phyloP scores from a whole-genome alignment of 2,113 vertebrate species.

The Apteryx owenii region DNA sequence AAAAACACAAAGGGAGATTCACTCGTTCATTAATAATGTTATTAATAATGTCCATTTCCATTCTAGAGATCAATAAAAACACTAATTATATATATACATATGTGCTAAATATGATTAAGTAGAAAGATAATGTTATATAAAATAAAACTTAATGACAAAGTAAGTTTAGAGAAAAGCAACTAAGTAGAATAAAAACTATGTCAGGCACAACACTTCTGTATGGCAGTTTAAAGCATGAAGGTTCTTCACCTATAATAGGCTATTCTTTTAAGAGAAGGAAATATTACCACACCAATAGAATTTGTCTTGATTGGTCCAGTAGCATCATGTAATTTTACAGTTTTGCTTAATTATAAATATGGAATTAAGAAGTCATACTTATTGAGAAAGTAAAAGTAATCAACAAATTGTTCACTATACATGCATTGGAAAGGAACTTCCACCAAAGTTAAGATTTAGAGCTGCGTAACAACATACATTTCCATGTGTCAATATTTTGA shows the following conservation, averaged over 20 bases:
- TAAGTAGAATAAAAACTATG: background rate
- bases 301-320: background rate
- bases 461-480: background rate
- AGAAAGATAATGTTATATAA: background rate
- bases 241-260: background rate
- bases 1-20: background rate
- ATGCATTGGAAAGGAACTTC: background rate
- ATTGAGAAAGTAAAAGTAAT: background rate
- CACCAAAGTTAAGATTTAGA: background rate
- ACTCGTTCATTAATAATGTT: background rate
- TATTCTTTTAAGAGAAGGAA: background rate
- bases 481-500: background rate
- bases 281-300: background rate
- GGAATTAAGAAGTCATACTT: background rate
- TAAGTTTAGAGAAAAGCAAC: background rate
- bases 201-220: background rate
- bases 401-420: background rate
- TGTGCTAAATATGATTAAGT: background rate
- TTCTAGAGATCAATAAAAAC: background rate
- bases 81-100: accelerated
- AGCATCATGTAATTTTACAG: background rate
- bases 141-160: background rate
- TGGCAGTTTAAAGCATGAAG: background rate
- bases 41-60: background rate
- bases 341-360: background rate